A percentile compares a stretch with the other conserved stretches of the same genome.
phyloP scores from a whole-genome alignment of 2,797 vertebrate genomes.

The Cossypha heuglini region DNA sequence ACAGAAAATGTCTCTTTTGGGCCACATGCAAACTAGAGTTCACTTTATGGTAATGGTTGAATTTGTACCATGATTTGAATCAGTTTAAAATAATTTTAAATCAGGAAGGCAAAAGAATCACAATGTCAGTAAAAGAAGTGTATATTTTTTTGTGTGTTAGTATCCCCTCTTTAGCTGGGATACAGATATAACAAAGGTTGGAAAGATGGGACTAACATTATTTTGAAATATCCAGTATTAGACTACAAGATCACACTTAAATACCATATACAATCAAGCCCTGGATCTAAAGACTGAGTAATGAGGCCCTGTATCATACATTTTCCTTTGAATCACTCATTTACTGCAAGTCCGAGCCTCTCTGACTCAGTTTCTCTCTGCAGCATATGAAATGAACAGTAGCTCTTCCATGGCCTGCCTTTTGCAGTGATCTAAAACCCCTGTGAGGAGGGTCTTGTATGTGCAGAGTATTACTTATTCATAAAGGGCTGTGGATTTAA shows the following conservation, averaged over 20 bases:
- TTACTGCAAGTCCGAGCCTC: not conserved
- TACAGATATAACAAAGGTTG: not conserved
- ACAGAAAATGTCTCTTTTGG: not conserved
- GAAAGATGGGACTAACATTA: not conserved
- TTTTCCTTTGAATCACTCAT: not conserved
- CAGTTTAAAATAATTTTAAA: not conserved
- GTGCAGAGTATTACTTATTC: not conserved
- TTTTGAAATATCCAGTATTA: not conserved
- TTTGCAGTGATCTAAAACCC: not conserved
- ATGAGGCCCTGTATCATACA: rapidly evolving
- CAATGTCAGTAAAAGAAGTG: not conserved
- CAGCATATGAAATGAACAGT: not conserved
- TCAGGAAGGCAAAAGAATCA: not conserved
- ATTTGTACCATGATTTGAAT: not conserved
- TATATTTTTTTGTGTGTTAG: rapidly evolving
- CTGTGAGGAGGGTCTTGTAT: not conserved
- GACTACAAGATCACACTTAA: not conserved
- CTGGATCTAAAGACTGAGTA: not conserved
- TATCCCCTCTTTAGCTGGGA: not conserved
- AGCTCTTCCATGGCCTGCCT: not conserved
- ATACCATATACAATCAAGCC: not conserved
- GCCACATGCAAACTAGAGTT: not conserved
- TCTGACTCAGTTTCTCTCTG: not conserved
- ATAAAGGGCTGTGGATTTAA: not conserved
- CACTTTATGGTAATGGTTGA: not conserved